Evolutionary conservation across 2,888 invertebrate species (phyloP).

Genomic region (Emmelina monodactyla): DNA sequence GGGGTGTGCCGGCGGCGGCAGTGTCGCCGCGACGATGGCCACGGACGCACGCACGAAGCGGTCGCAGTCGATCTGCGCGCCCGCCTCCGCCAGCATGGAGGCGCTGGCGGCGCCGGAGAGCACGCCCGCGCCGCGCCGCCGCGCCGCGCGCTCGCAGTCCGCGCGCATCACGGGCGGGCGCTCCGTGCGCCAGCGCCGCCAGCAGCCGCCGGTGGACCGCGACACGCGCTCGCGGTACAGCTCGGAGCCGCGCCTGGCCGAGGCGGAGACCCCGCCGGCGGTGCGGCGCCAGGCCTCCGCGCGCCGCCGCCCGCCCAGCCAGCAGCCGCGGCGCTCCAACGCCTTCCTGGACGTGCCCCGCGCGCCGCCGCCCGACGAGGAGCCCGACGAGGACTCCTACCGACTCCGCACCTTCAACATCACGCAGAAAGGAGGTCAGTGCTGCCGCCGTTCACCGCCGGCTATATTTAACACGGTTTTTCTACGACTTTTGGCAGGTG

Average conservation of each 20-base stretch:
- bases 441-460: slow-evolving; percentile 45
- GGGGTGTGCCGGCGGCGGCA: slow-evolving; percentile 18
- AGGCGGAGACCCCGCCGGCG: slow-evolving; percentile 73
- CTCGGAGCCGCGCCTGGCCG: slow-evolving; percentile 72
- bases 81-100: slow-evolving; percentile 74
- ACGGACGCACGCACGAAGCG: slow-evolving; percentile 73
- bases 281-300: slow-evolving; percentile 70
- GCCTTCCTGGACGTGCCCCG: slow-evolving; percentile 76
- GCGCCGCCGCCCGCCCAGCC: slow-evolving; percentile 57
- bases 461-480: slow-evolving; percentile 39
- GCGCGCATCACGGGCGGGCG: slow-evolving; percentile 74
- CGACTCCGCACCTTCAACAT: slow-evolving; percentile 91
- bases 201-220: slow-evolving; percentile 51
- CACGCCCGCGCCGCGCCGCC: slow-evolving; percentile 64
- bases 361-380: slow-evolving; percentile 46
- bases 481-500: slow-evolving; percentile 43
- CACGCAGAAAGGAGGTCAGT: slow-evolving; percentile 85
- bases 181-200: slow-evolving; percentile 55
- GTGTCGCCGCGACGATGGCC: slow-evolving; percentile 67
- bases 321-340: slow-evolving; percentile 70
- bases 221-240: slow-evolving; percentile 69
- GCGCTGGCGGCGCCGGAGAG: slow-evolving; percentile 63
- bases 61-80: slow-evolving; percentile 79
- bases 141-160: slow-evolving; percentile 79
- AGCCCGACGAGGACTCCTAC: slow-evolving; percentile 87